Evolutionary conservation across 2,113 vertebrate genomes (phyloP).

Genomic region (Embiotoca jacksoni): DNA sequence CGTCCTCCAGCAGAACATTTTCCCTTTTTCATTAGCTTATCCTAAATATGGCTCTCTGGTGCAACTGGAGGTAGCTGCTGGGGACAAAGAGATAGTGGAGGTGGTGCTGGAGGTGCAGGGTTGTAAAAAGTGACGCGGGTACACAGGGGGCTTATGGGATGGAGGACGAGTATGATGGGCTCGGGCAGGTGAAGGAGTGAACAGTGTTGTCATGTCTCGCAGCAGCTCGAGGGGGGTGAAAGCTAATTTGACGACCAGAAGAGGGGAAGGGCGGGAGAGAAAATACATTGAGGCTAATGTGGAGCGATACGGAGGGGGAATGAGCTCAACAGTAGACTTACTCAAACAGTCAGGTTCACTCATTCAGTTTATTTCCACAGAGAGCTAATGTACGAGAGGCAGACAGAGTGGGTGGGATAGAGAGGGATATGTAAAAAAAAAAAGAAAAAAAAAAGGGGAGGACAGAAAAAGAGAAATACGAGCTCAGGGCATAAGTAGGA

Average conservation of each 20-base stretch:
- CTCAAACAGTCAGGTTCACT: constrained; percentile 47
- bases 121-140: constrained; percentile 27
- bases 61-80: constrained; percentile 44
- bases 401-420: constrained; percentile 53
- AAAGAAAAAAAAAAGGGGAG: constrained; percentile 22
- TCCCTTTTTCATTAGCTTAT: constrained; percentile 21
- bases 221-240: constrained; percentile 38
- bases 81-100: constrained; percentile 16
- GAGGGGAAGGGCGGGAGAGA: constrained; percentile 12
- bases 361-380: constrained; percentile 55
- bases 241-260: constrained; percentile 63
- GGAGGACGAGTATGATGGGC: constrained; percentile 16
- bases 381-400: constrained; percentile 36
- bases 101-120: constrained; percentile 26
- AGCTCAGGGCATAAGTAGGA: constrained; percentile 58
- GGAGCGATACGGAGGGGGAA: constrained; percentile 30
- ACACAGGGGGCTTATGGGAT: constrained; percentile 45
- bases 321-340: constrained; percentile 1
- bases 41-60: constrained; percentile 51
- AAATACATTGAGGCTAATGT: constrained; percentile 56
- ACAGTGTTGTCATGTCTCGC: constrained; percentile 56
- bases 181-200: constrained; percentile 39
- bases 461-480: constrained; percentile 36
- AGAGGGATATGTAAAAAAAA: constrained; percentile 16
- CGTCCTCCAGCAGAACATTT: constrained; percentile 20